phyloP scores from a whole-genome alignment of 2,113 vertebrate genomes.

The Apteryx owenii region DNA sequence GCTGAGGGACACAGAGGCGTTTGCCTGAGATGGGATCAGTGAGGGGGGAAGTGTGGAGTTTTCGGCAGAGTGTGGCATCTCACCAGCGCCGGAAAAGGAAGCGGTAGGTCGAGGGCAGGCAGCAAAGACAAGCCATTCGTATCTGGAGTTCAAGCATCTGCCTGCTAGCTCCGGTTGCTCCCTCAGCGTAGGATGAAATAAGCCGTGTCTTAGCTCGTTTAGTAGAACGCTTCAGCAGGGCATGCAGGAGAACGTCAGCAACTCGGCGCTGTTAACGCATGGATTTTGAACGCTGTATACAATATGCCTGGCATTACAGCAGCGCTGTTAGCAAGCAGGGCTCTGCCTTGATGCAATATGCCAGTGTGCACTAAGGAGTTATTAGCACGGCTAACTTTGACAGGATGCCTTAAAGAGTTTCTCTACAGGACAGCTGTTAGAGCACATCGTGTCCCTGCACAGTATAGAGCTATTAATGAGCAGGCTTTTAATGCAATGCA shows the following conservation, averaged over 20 bases:
- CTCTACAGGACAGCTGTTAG: slow-evolving; percentile 1
- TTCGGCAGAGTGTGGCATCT: not conserved
- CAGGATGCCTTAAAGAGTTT: slow-evolving; percentile 10
- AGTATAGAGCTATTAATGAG: slow-evolving; percentile 19
- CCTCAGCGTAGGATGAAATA: not conserved
- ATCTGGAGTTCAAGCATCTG: not conserved
- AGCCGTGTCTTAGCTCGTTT: not conserved
- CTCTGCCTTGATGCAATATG: not conserved
- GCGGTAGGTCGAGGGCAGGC: not conserved
- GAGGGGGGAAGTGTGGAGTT: not conserved
- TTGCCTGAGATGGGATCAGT: not conserved
- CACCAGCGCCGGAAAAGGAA: not conserved
- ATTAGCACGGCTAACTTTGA: not conserved
- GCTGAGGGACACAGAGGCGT: not conserved
- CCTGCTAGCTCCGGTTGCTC: not conserved
- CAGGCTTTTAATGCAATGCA: not conserved
- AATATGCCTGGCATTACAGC: not conserved
- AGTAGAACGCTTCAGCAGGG: not conserved
- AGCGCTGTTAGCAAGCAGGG: not conserved
- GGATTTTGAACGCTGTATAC: not conserved
- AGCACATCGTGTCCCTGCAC: not conserved
- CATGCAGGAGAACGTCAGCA: not conserved
- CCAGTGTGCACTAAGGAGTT: not conserved
- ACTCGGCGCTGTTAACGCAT: not conserved
- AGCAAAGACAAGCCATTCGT: not conserved